Evolutionary conservation across 2,888 invertebrate species (phyloP), one percentile per base, ranked within the genome.

Genomic region (Drosophila percnosoma): DNA sequence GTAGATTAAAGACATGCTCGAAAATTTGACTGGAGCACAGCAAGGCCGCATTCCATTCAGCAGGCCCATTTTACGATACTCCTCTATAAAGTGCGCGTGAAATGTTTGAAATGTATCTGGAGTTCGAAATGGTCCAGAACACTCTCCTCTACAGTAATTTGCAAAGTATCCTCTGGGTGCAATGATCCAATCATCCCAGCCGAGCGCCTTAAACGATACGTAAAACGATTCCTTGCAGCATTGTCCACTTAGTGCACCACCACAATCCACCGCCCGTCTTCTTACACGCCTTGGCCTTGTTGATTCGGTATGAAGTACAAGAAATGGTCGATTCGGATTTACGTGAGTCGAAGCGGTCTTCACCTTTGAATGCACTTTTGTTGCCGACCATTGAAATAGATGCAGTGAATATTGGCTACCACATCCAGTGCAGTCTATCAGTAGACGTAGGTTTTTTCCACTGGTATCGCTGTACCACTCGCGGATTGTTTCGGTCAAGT

Each of bases 131-230:
- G 95, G 94, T 51, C 96, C 96, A 31, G 94, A 94, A 94, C 98
- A 98, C 91, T 97, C 97, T 80, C 98, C 98, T 90, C 97, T 95
- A 94, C 98, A 98, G 94, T 98, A 98, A 93, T 98, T 98, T 70
- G 98, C 98, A 93, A 97, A 97, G 94, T 98, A 98, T 84, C 98
- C 98, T 90, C 96, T 95, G 34, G 97, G 97, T 80, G 97, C 97
- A 85, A 98, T 97, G 91, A 98, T 97, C 98, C 98, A 98, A 94
- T 98, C 97, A 93, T 98, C 97, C 98, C 98, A 98, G 84, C 98
- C 98, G 60, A 98, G 94, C 88, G 97, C 96, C 91, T 96, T 96
- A 94, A 98, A 98, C 93, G 96, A 97, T 89, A 98, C 97, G 94
- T 97, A 98, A 94, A 98, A 97, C 58, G 96, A 95, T 93, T 98